These are phyloP conservation scores for Mobula birostris DNA, from an alignment of 2,113 vertebrate genomes.

Conservation along the genomic window DNA sequence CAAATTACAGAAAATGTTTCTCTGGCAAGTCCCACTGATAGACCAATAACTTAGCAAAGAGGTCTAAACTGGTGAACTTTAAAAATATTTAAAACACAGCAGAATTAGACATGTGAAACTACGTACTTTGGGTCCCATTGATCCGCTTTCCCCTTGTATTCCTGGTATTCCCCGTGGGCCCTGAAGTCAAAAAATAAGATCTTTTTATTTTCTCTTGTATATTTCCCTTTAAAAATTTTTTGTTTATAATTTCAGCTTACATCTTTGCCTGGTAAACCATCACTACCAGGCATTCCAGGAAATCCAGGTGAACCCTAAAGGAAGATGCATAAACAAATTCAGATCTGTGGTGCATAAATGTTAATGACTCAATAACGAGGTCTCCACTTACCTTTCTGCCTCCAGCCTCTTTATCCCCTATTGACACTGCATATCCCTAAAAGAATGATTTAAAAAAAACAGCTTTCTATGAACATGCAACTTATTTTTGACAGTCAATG, in stretches of 20 bases:
- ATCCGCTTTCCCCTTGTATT: conserved; percentile 46
- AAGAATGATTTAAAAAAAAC: conserved; percentile 32
- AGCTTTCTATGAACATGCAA: neutral
- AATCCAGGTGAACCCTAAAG: conserved; percentile 47
- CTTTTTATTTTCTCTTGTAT: neutral
- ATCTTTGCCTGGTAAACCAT: conserved; percentile 56
- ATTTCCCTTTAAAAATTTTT: neutral
- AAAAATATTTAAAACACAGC: neutral
- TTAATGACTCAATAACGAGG: neutral
- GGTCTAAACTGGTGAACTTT: neutral
- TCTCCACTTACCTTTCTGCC: conserved; percentile 45
- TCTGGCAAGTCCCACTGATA: neutral
- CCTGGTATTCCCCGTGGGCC: conserved; percentile 50
- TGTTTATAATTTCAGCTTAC: conserved; percentile 40
- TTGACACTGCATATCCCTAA: conserved; percentile 55
- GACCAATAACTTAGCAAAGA: neutral
- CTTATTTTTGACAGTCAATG: neutral
- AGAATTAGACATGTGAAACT: neutral
- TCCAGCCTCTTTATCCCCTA: conserved; percentile 43
- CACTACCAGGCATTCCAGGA: conserved; percentile 48
- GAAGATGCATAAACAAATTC: neutral
- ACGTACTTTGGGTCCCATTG: conserved; percentile 53
- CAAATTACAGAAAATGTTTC: neutral
- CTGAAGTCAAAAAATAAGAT: conserved; percentile 41
- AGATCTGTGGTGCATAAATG: neutral